A percentile compares a stretch with the other conserved stretches of the same genome.
Evolutionary conservation across 2,113 vertebrate genomes (phyloP).

Genomic region (Osmerus mordax): DNA sequence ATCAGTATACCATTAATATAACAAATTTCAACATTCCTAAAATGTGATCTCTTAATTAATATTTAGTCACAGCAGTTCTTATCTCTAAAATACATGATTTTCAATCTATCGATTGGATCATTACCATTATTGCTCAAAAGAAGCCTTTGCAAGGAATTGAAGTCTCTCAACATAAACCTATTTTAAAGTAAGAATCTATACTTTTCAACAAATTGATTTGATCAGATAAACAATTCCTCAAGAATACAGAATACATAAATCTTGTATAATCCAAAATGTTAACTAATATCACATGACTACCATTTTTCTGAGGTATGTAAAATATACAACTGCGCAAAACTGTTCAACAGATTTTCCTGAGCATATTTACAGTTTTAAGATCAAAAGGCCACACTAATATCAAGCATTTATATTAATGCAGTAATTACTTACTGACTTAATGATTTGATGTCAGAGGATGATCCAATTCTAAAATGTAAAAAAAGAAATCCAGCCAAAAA

Average conservation of each 20-base stretch:
- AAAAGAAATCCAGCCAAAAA: neutral
- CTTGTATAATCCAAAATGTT: slow-evolving; percentile 1
- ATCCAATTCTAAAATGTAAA: slow-evolving; percentile 10
- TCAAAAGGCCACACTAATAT: neutral
- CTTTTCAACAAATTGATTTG: too few species aligned
- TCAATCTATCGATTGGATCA: neutral
- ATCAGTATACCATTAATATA: too few species aligned
- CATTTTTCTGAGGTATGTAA: too few species aligned
- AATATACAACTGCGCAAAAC: too few species aligned
- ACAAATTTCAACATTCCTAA: neutral
- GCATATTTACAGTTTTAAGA: too few species aligned
- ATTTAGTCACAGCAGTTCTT: neutral
- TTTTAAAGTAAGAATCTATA: too few species aligned
- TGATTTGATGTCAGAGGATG: slow-evolving; percentile 4
- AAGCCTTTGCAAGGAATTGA: too few species aligned
- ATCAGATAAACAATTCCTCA: too few species aligned
- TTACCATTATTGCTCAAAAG: too few species aligned
- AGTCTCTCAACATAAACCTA: too few species aligned
- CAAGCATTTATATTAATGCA: neutral
- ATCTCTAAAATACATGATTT: slow-evolving; percentile 1
- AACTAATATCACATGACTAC: too few species aligned
- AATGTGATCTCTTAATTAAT: neutral
- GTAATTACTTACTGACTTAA: slow-evolving; percentile 5
- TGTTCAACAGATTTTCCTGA: too few species aligned
- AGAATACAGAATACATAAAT: neutral